These are phyloP conservation scores for Hemiprocne comata DNA, from an alignment of 2,113 vertebrate genomes.

Conservation along the genomic window DNA sequence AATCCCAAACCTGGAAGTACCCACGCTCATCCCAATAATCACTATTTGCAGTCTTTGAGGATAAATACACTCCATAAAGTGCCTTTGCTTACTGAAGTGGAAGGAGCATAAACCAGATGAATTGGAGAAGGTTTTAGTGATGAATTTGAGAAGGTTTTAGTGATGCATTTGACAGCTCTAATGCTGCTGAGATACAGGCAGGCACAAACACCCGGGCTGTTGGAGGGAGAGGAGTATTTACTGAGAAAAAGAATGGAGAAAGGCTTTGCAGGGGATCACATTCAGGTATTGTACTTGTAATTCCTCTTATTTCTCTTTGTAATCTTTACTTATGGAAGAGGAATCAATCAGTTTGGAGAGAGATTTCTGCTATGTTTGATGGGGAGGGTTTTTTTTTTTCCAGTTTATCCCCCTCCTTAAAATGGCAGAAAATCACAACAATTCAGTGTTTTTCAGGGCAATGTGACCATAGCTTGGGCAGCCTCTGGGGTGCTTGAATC, in stretches of 20 bases:
- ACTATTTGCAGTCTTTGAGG: not conserved
- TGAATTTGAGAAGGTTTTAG: too few relatives aligned
- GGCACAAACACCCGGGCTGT: not conserved
- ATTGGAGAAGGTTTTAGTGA: not conserved
- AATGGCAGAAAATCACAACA: not conserved
- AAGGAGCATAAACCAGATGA: not conserved
- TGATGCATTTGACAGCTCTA: not conserved
- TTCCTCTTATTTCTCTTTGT: not conserved
- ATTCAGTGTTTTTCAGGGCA: not conserved
- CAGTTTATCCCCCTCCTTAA: not conserved
- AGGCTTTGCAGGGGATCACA: not conserved
- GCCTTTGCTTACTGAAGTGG: not conserved
- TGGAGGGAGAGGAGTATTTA: not conserved
- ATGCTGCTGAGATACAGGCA: not conserved
- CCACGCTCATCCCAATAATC: not conserved
- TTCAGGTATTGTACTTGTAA: too few relatives aligned
- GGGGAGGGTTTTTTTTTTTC: not conserved
- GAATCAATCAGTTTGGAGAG: not conserved
- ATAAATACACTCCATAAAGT: not conserved
- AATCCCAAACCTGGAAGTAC: not conserved
- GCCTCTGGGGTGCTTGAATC: not conserved
- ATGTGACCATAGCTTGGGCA: not conserved
- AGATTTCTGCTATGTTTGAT: not conserved
- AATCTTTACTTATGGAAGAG: fast-evolving
- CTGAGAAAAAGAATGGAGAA: not conserved